phyloP scores from a whole-genome alignment of 2,888 invertebrate genomes.

The Unio delphinus region DNA sequence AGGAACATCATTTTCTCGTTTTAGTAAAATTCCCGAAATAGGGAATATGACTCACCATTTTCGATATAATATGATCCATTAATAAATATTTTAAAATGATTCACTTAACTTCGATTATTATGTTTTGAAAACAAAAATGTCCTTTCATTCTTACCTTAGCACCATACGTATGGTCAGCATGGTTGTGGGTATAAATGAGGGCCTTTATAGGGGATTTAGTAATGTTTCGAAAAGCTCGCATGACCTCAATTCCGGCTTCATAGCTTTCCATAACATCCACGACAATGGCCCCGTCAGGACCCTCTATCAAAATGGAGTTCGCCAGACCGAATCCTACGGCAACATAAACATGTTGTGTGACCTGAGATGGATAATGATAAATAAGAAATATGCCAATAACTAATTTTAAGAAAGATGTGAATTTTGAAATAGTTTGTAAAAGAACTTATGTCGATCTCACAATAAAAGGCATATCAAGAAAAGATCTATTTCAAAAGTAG shows the following conservation, averaged over 20 bases:
- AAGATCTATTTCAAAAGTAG: too few species aligned
- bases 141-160: conserved; percentile 39
- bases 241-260: conserved; percentile 42
- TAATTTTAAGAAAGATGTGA: too few species aligned
- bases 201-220: conserved; percentile 55
- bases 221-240: conserved; percentile 53
- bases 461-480: too few species aligned
- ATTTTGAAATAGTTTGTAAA: too few species aligned
- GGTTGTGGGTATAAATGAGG: conserved; percentile 64
- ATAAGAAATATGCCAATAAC: too few species aligned
- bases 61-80: too few species aligned
- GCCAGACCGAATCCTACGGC: conserved; percentile 62
- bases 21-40: too few species aligned
- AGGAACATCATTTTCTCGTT: too few species aligned
- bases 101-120: neutral
- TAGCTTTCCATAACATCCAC: conserved; percentile 63
- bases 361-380: conserved; percentile 32
- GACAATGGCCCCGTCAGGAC: conserved; percentile 52
- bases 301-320: conserved; percentile 62
- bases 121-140: neutral
- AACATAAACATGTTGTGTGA: conserved; percentile 55
- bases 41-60: too few species aligned
- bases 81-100: too few species aligned
- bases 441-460: too few species aligned
- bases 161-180: conserved; percentile 61